phyloP scores from a whole-genome alignment of 2,113 vertebrate genomes.

The Progne subis region DNA sequence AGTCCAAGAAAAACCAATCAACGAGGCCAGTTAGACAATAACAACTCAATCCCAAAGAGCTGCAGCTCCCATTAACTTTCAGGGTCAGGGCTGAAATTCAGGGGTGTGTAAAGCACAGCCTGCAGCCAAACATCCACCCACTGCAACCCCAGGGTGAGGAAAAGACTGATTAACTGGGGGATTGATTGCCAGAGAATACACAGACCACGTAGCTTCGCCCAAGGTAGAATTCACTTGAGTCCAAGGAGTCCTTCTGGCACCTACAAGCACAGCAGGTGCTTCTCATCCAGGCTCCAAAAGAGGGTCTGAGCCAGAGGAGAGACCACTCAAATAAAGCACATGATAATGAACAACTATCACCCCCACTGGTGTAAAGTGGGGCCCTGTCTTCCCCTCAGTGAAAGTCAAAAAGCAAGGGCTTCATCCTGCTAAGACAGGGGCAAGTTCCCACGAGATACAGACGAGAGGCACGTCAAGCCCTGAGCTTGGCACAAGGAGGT shows the following conservation, averaged over 20 bases:
- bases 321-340: not conserved
- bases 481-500: not conserved
- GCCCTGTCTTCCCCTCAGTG: not conserved
- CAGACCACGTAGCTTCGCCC: not conserved
- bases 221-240: not conserved
- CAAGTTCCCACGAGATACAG: not conserved
- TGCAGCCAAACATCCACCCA: not conserved
- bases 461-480: not conserved
- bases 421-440: too few species aligned
- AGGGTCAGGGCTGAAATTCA: not conserved
- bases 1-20: conserved; percentile 15
- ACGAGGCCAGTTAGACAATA: not conserved
- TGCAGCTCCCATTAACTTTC: not conserved
- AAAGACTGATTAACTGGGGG: not conserved
- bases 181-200: not conserved
- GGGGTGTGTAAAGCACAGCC: not conserved
- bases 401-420: not conserved
- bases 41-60: not conserved
- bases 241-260: not conserved
- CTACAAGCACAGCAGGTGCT: not conserved
- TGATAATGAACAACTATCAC: fast-evolving
- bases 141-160: not conserved
- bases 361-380: not conserved
- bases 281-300: not conserved
- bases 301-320: not conserved